Base-by-base conservation (phyloP, 2,797 vertebrate species). In the Coreius guichenoti region DNA sequence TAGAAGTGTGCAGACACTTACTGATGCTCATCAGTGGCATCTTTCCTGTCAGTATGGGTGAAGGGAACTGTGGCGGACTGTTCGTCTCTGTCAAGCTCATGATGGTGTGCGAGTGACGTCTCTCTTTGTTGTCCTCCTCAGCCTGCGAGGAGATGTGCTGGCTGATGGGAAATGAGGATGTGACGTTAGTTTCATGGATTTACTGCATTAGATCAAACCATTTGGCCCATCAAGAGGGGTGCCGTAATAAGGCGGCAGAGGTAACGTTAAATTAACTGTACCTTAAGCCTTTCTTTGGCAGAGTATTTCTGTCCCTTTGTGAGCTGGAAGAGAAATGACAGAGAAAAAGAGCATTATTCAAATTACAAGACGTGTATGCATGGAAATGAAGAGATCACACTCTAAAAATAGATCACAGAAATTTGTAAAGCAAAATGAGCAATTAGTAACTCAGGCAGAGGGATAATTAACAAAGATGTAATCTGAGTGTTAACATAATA, bases 261-360 rank as follows among this genome's bases (percentile, higher is more conserved):
- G 14, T 65, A 26, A 77, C 13, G 54, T 39, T 31, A 16, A 67
- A 80, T 29, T 23, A 56, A 8, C 93, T 16, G 39, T 96, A 98
- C 98, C 97, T 97, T 91, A 98, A 92, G 89, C 97, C 97, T 92
- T 99, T 99, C 95, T 98, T 99, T 90, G 98, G 97, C 86, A 98
- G 95, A 0, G 97, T 98, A 92, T 98, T 99, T 91, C 97, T 95
- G 93, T 98, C 97, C 0, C 96, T 96, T 90, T 95, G 96, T 91
- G 94, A 74, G 81, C 56, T 83, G 56, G 63, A 54, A 69, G 33
- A 77, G 8, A 36, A 54, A 29, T 1, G 9, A 63, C 8, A 4
- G 19, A 31, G 9, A 65, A 81, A 80, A 21, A 26, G 70, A 39
- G 47, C 17, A 81, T 78, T 81, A 85, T 69, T 74, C 43, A 79